Base-by-base conservation (phyloP, 2,888 invertebrate genomes). In the Drosophila setosimentum region DNA sequence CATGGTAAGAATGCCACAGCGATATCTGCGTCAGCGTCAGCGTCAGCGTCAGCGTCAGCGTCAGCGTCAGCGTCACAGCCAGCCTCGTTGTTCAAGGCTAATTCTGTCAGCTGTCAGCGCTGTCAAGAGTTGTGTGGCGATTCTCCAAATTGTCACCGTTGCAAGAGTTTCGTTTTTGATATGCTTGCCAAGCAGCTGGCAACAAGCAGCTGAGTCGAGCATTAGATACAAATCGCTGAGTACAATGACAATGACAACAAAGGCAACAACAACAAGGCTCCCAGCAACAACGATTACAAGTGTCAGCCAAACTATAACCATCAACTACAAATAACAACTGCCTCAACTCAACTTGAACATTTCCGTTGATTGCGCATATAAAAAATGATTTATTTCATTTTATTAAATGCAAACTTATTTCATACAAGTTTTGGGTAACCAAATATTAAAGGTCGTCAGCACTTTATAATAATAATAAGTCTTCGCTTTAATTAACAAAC, bases 101-200 rank as follows among this genome's bases (percentile, higher is more conserved):
- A 87, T 77, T 78, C 87, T 91, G 91, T 90, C 87, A 86, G 86
- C 81, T 92, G 90, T 90, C 92, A 90, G 81, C 87, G 82, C 78
- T 86, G 91, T 86, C 90, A 84, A 80, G 82, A 58, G 78, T 48
- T 77, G 60, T 76, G 67, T 73, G 71, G 83, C 72, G 69, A 80
- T 87, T 87, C 65, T 82, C 70, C 72, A 87, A 90, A 89, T 90
- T 87, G 86, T 90, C 86, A 87, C 71, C 82, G 71, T 24, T 65
- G 71, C 70, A 65, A 67, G 50, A 73, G 70, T 71, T 75, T 89
- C 75, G 83, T 72, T 45, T 45, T 45, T 24, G 24, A 45, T 16
- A 68, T 68, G 65, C 55, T 57, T 51, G 58, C 49, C 50, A 3
- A 16, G 53, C 35, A 35, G 35, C 18, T 35, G 35, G 35, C 35